phyloP scores from a whole-genome alignment of 2,113 vertebrate genomes.

The Ochotona curzoniae region DNA sequence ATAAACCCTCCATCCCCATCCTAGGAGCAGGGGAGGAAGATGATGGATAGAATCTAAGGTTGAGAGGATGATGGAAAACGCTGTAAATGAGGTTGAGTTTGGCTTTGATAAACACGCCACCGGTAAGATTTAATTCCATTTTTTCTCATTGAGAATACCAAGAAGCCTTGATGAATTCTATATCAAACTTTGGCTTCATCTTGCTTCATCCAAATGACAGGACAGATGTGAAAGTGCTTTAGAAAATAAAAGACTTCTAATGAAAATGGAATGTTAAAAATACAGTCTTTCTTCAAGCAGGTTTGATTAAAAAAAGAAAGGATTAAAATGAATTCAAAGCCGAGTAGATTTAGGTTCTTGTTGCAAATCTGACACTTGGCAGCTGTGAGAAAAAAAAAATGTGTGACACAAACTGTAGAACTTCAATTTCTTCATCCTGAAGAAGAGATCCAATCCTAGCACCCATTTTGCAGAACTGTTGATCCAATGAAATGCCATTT shows the following conservation, averaged over 20 bases:
- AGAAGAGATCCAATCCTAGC: neutral
- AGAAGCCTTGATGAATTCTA: neutral
- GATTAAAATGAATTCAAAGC: constrained; percentile 34
- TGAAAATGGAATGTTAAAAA: constrained; percentile 18
- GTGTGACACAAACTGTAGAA: neutral
- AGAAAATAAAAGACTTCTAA: constrained; percentile 12
- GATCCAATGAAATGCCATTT: neutral
- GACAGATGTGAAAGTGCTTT: neutral
- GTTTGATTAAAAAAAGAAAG: neutral
- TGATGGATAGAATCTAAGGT: neutral
- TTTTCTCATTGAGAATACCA: neutral
- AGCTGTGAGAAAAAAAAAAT: neutral
- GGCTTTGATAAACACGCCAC: neutral
- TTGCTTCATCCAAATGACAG: constrained; percentile 14
- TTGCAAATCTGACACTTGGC: constrained; percentile 1
- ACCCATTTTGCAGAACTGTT: neutral
- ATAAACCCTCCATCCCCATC: neutral
- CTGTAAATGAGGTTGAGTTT: neutral
- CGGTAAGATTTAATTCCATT: neutral
- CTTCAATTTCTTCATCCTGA: neutral
- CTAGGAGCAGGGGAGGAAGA: neutral
- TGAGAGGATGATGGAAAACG: neutral
- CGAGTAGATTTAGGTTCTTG: neutral
- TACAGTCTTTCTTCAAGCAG: neutral
- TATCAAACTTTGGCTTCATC: neutral